Conservation (phyloP, 2,888 invertebrate genomes). For the Molanna angustata region DNA sequence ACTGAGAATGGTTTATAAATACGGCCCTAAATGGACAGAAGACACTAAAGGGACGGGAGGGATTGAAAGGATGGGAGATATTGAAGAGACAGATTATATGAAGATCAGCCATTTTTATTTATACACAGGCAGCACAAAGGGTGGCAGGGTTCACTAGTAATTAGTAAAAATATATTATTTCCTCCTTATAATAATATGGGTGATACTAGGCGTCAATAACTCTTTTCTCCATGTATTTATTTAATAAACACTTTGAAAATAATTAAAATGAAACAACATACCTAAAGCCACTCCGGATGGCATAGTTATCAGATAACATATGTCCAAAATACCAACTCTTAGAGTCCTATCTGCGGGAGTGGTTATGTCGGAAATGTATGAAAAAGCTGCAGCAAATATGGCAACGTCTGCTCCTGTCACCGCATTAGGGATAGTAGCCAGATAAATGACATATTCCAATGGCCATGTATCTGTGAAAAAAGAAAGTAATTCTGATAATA, state of each 20-base stretch:
- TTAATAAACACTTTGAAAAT: not conserved
- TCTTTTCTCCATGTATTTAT: too few relatives aligned
- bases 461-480: slow-evolving; percentile 59
- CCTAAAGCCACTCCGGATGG: slow-evolving; percentile 78
- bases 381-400: slow-evolving; percentile 74
- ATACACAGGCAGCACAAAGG: too few relatives aligned
- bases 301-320: slow-evolving; percentile 78
- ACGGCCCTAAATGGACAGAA: too few relatives aligned
- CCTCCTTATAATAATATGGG: too few relatives aligned
- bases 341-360: slow-evolving; percentile 67
- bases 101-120: too few relatives aligned
- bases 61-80: too few relatives aligned
- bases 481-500: not conserved
- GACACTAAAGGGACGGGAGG: too few relatives aligned
- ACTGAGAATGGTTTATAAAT: too few relatives aligned
- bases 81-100: too few relatives aligned
- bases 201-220: too few relatives aligned
- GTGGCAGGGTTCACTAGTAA: too few relatives aligned
- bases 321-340: slow-evolving; percentile 78
- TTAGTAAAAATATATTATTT: too few relatives aligned
- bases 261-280: slow-evolving; percentile 38
- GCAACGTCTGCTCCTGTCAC: slow-evolving; percentile 76
- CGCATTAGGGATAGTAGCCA: slow-evolving; percentile 73
- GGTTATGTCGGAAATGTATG: slow-evolving; percentile 79
- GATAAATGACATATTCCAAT: slow-evolving; percentile 69